Conservation (phyloP, 2,113 vertebrate species). For the Pelobates fuscus region DNA sequence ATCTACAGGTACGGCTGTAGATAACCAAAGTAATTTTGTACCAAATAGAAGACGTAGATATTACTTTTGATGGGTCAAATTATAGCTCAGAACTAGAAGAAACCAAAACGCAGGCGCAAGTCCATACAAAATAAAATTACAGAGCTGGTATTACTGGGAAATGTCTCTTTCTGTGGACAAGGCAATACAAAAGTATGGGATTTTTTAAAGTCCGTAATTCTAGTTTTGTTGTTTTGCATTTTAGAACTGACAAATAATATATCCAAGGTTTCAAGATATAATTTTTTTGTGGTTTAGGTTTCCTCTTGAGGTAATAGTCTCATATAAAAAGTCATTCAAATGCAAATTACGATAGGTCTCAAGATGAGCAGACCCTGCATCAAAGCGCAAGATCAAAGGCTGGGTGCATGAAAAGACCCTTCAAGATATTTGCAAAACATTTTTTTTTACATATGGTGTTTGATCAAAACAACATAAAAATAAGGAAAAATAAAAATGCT, state of each 20-base stretch:
- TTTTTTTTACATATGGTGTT: conserved; percentile 51
- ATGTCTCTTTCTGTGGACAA: not conserved
- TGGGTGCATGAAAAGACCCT: conserved; percentile 33
- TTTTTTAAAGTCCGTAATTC: not conserved
- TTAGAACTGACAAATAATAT: conserved; percentile 25
- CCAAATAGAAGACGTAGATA: not conserved
- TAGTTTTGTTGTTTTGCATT: conserved; percentile 7
- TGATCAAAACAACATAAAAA: conserved; percentile 47
- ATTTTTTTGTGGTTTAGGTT: conserved; percentile 47
- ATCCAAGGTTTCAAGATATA: conserved; percentile 40
- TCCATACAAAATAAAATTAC: not conserved
- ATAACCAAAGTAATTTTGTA: not conserved
- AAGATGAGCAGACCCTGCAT: conserved; percentile 46
- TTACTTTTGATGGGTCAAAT: conserved; percentile 18
- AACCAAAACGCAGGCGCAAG: not conserved
- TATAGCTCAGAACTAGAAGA: not conserved
- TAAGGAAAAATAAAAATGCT: conserved; percentile 34
- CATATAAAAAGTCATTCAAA: conserved; percentile 51
- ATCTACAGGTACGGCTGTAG: not conserved
- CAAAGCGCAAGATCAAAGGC: conserved; percentile 49
- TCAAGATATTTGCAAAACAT: conserved; percentile 50
- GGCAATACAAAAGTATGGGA: not conserved
- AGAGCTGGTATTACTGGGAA: not conserved
- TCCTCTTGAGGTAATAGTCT: conserved; percentile 51
- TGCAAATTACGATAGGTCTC: conserved; percentile 48